Evolutionary conservation across 2,888 invertebrate species (phyloP), one percentile per base, ranked within the genome.

Genomic region (Drosophila koepferae): DNA sequence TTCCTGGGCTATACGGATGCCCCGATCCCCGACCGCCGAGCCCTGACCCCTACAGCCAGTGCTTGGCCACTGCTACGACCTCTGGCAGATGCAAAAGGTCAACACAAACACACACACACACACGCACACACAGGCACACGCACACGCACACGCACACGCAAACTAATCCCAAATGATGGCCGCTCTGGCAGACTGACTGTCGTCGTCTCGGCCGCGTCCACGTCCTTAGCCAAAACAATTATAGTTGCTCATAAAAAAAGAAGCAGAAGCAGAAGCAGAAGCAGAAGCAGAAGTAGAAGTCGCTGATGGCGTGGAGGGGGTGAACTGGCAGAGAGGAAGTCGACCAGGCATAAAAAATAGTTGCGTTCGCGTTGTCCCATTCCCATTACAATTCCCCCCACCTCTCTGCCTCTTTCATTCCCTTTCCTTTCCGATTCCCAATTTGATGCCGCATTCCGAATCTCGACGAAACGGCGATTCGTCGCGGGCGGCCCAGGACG

Each of bases 81-180:
- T 86, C 84, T 82, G 86, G 87, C 89, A 85, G 84, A 89, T 89
- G 89, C 84, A 86, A 85, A 83, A 89, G 84, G 89, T 85, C 89
- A 86, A 76, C 68, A 68, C 38, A 58, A 38, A 66, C 65, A 18
- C 36, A 31, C 43, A 16, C 61, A 69, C 64, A 79, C 59, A 78
- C 69, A 51, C 61, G 54, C 55, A 79, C 59, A 78, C 69, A 51
- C 61, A 56, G 53, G 5, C 9, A 16, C 14, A 44, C 12, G 7
- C 20, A 44, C 20, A 46, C 14, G 14, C 28, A 5, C 28, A 48
- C 48, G 56, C 68, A 43, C 71, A 48, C 69, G 56, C 72, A 73
- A 63, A 81, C 89, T 85, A 86, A 85, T 85, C 89, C 84, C 71
- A 85, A 89, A 86, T 89, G 84, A 85, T 89, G 89, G 84, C 77